Conservation (phyloP, 35 echinoderm and acorn worm genomes). For the Amphiura filiformis region DNA sequence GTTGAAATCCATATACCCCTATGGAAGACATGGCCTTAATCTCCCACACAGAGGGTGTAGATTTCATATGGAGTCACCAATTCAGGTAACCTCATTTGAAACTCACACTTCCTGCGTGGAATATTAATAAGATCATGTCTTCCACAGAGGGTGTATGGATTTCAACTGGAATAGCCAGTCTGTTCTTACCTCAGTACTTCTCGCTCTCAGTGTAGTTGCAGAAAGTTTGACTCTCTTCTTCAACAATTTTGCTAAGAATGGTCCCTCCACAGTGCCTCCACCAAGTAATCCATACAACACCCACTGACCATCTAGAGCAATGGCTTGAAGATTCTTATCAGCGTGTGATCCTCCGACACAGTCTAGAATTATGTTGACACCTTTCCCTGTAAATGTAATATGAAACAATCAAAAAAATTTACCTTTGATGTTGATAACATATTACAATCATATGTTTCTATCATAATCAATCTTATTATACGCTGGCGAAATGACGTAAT, state of each 20-base stretch:
- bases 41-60: too few relatives aligned
- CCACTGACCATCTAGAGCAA: conserved; percentile 86
- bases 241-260: conserved; percentile 54
- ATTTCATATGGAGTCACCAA: too few relatives aligned
- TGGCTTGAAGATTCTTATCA: conserved; percentile 61
- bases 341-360: conserved; percentile 77
- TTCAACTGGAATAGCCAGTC: too few relatives aligned
- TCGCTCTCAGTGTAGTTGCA: conserved; percentile 63
- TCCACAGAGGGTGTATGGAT: too few relatives aligned
- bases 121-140: too few relatives aligned
- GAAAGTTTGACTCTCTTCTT: conserved; percentile 61
- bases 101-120: too few relatives aligned
- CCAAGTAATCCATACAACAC: conserved; percentile 85
- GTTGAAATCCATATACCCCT: too few relatives aligned
- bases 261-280: conserved; percentile 61
- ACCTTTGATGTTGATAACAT: neutral
- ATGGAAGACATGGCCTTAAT: too few relatives aligned
- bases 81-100: too few relatives aligned
- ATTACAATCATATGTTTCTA: neutral
- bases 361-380: conserved; percentile 89
- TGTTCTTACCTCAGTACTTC: conserved; percentile 80
- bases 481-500: too few relatives aligned
- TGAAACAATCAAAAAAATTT: conserved; percentile 4
- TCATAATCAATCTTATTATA: neutral
- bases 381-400: conserved; percentile 52